Evolutionary conservation across 2,888 invertebrate genomes (phyloP), one percentile per base, ranked within the genome.

Genomic region (Perizoma flavofasciatum): DNA sequence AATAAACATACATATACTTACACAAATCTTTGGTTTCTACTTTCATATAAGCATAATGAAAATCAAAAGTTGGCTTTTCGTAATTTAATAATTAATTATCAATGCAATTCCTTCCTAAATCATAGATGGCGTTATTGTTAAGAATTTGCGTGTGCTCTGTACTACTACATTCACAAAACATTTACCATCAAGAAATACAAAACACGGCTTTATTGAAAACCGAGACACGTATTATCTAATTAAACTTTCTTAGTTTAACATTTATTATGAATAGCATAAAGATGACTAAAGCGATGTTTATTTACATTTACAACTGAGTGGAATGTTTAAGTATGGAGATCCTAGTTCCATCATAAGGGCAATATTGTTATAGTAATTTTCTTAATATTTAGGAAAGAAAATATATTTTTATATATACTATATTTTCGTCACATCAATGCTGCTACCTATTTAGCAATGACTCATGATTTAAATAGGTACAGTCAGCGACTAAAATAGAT

Each of bases 321-420:
- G 87, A 89, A 89, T 87, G 89, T 85, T 62, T 65, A 75, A 84
- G 86, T 88, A 86, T 80, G 86, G 85, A 82, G 70, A 49, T 52
- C 53, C 45, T 69, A 60, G 63, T 63, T 62, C 64, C 57, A 61
- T 63, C 49, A 51, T 63, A 63, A 50, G 45, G 61, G 66, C 61
- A 52, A 47, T 61, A 59, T 49, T 52, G 40, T 49, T 49, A 37
- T 37, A 37, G 5, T 46, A 33, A 46, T 39, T 5, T 46, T 52
- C 46, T 60, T 46, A 45, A 52, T 54, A 52, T 59, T 54, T 59
- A 58, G 7, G 59, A 63, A 59, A 61, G 49, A 61, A 60, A 65
- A 61, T 59, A 61, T 60, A 65, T 61, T 55, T 54, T 56, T 53
- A 7, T 8, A 52, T 50, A 22, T 40, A 54, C 40, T 53, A 60